Evolutionary conservation across 2,113 vertebrate species (phyloP), one percentile per base, ranked within the genome.

Genomic region (Porphyrio hochstetteri): DNA sequence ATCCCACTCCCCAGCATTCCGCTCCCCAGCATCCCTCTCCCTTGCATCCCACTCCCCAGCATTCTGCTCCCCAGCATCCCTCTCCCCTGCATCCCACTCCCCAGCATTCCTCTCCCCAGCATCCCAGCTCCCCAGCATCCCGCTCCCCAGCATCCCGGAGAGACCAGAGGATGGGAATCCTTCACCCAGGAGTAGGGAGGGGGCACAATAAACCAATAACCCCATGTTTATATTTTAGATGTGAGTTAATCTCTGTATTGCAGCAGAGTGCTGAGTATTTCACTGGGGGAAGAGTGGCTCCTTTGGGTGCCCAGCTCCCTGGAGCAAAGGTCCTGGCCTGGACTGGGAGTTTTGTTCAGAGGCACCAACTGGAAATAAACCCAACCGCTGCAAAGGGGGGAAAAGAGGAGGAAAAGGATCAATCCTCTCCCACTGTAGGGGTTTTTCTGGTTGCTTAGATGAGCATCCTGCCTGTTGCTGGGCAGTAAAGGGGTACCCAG

Each of bases 201-300:
- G 44, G 44, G 44, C 44, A 46, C 8, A 4, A 46, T 46, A 46
- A 46, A 46, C 15, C 44, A 46, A 9, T 46, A 46, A 46, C 44
- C 17, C 44, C 44, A 46, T 19, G 44, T 46, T 46, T 46, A 46
- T 46, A 46, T 46, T 46, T 46, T 46, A 46, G 16, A 46, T 46
- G 44, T 46, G 44, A 46, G 17, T 46, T 46, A 46, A 93, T 95
- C 95, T 88, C 92, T 94, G 93, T 92, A 67, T 97, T 87, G 86
- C 95, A 83, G 95, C 81, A 82, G 90, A 94, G 61, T 94, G 64
- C 92, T 96, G 81, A 95, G 93, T 95, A 95, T 96, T 97, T 96
- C 82, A 91, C 28, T 21, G 16, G 76, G 63, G 60, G 89, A 16
- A 84, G 93, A 94, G 96, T 91, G 77, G 96, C 90, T 69, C 86